Base-by-base conservation (phyloP, 2,888 invertebrate genomes). In the Tillus elongatus region DNA sequence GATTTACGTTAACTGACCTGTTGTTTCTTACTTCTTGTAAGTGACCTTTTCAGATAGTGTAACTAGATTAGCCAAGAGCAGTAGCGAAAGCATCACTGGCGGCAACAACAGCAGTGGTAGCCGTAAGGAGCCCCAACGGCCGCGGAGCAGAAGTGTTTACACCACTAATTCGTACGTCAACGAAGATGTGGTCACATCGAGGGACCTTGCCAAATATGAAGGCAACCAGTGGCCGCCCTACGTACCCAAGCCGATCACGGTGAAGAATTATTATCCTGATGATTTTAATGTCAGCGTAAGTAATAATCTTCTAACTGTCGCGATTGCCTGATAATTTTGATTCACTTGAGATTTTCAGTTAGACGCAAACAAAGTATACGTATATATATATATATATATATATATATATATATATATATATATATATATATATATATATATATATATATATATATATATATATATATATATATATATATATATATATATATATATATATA, bases 131-230 rank as follows among this genome's bases (percentile, higher is more conserved):
- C 48, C 73, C 19, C 71, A 75, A 30, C 71, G 79, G 45, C 78
- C 77, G 6, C 70, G 80, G 49, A 80, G 79, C 62, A 52, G 63
- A 36, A 63, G 63, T 45, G 74, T 80, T 37, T 80, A 79, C 53
- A 77, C 79, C 31, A 73, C 78, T 37, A 79, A 77, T 59, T 77
- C 77, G 31, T 77, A 76, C 58, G 69, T 71, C 64, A 73, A 72
- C 57, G 75, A 75, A 56, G 73, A 72, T 54, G 40, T 52, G 16
- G 52, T 50, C 13, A 69, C 71, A 37, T 72, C 72, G 42, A 62
- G 74, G 37, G 75, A 75, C 4, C 66, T 72, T 45, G 70, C 72
- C 14, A 74, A 74, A 52, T 58, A 72, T 38, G 73, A 74, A 6
- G 72, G 72, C 4, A 69, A 69, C 1, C 59, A 68, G 2, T 71